Evolutionary conservation across 2,113 vertebrate species (phyloP), one percentile per base, ranked within the genome.

Genomic region (Cephalopholis sonnerati): DNA sequence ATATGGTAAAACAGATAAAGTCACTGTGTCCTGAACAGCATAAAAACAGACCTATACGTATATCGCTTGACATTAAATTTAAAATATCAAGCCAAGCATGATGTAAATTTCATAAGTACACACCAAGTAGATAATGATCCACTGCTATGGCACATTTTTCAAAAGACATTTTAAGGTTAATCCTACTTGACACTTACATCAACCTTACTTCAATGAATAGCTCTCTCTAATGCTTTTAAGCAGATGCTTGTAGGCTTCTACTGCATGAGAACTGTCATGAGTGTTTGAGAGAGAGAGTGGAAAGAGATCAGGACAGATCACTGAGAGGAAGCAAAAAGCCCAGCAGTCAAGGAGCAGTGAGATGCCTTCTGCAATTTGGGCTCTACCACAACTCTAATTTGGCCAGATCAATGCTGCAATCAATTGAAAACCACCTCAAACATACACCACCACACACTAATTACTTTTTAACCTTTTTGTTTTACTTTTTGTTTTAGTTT

Each of bases 381-480:
- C 78, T 70, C 27, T 2, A 10, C 71, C 55, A 50, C 74, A 57
- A 57, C 55, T 88, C 84, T 71, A 77, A 82, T 85, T 82, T 88
- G 57, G 41, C 46, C 46, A 3, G 70, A 91, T 91, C 84, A 79
- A 89, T 87, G 74, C 70, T 50, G 73, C 62, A 64, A 81, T 91
- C 84, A 80, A 75, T 81, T 62, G 63, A 44, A 79, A 87, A 79
- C 27, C 7, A 20, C 46, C 70, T 72, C 62, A 57, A 67, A 88
- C 79, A 64, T 50, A 83, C 74, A 79, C 61, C 61, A 50, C 8
- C 79, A 73, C 62, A 63, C 74, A 80, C 81, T 77, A 88, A 91
- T 92, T 85, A 87, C 69, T 67, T 87, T 85, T 74, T 69, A 87
- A 81, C 76, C 74, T 65, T 78, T 84, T 72, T 78, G 44, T 57